These are phyloP conservation scores for Aelia acuminata DNA, from an alignment of 2,888 invertebrate species.

Conservation along the genomic window DNA sequence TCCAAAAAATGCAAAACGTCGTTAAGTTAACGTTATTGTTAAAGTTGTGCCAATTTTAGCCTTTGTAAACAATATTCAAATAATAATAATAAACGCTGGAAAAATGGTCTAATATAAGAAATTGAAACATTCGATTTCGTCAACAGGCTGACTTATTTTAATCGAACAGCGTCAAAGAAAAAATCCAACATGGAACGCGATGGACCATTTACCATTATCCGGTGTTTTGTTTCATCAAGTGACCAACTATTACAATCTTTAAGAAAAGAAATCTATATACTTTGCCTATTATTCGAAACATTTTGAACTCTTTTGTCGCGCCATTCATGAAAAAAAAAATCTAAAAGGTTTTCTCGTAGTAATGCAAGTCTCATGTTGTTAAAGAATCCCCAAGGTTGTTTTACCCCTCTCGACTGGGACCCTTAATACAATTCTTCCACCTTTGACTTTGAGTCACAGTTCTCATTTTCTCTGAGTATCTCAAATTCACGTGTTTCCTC, in stretches of 20 bases:
- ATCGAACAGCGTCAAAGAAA: too few relatives aligned
- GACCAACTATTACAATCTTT: background rate
- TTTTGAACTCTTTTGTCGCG: background rate
- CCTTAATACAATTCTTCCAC: constrained; percentile 26
- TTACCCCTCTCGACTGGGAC: background rate
- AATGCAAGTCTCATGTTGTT: background rate
- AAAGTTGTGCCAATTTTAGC: too few relatives aligned
- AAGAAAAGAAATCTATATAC: background rate
- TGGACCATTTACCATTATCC: background rate
- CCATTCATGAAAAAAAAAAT: background rate
- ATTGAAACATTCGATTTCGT: too few relatives aligned
- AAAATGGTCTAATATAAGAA: too few relatives aligned
- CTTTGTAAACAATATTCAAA: too few relatives aligned
- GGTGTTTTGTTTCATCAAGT: background rate
- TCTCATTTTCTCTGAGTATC: background rate
- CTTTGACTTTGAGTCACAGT: background rate
- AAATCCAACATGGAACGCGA: too few relatives aligned
- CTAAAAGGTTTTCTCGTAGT: background rate
- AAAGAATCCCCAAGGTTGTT: background rate
- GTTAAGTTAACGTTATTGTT: too few relatives aligned
- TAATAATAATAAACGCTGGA: too few relatives aligned
- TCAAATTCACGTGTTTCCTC: constrained; percentile 14
- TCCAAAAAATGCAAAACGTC: too few relatives aligned
- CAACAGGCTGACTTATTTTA: too few relatives aligned
- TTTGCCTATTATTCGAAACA: background rate